phyloP scores from a whole-genome alignment of 2,888 invertebrate genomes.

The Drosophila kuntzei region DNA sequence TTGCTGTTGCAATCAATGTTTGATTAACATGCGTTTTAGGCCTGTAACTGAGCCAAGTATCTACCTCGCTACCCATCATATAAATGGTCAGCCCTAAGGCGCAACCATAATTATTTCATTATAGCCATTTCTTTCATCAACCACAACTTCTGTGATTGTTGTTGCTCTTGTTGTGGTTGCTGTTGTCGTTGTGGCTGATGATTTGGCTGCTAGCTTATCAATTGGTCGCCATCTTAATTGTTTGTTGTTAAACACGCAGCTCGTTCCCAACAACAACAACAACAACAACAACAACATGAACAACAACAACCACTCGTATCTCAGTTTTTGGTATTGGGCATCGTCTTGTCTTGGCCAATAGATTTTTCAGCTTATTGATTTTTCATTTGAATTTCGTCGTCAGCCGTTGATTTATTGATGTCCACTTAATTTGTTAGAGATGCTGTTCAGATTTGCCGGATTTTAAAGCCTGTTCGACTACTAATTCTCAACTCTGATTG shows the following conservation, averaged over 20 bases:
- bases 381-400: conserved; percentile 81
- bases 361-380: conserved; percentile 78
- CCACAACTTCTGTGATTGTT: conserved; percentile 69
- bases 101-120: conserved; percentile 83
- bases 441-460: conserved; percentile 69
- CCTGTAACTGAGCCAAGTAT: conserved; percentile 40
- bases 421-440: conserved; percentile 79
- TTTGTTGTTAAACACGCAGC: conserved; percentile 82
- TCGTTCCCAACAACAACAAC: conserved; percentile 45
- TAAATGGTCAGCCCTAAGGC: conserved; percentile 69
- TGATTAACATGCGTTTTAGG: conserved; percentile 76
- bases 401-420: conserved; percentile 74
- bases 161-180: conserved; percentile 24
- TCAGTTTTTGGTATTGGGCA: conserved; percentile 18
- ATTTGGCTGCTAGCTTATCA: conserved; percentile 76
- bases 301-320: background rate
- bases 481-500: conserved; percentile 43
- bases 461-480: conserved; percentile 49
- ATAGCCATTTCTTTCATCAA: conserved; percentile 79
- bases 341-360: conserved; percentile 49
- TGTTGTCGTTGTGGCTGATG: conserved; percentile 60
- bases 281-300: conserved; percentile 9
- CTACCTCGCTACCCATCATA: conserved; percentile 49
- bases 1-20: conserved; percentile 68
- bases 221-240: conserved; percentile 83